Evolutionary conservation across 2,797 vertebrate species (phyloP).

Genomic region (Petrocephalus sullivani): DNA sequence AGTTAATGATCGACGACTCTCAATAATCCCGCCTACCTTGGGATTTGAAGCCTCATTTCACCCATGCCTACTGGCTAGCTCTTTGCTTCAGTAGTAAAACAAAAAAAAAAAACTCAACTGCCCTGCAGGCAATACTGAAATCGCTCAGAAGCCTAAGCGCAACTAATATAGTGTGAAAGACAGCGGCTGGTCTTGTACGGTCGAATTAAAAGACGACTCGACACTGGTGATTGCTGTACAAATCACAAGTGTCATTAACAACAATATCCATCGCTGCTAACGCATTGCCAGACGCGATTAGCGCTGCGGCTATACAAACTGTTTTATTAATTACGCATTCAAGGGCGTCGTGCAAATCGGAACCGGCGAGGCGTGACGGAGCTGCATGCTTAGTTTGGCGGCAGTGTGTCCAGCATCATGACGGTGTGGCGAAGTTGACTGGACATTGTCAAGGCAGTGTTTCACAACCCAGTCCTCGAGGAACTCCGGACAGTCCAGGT

Average conservation of each 20-base stretch:
- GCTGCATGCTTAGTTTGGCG: slow-evolving; percentile 33
- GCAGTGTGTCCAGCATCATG: background rate
- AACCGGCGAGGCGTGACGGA: slow-evolving; percentile 13
- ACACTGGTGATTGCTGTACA: slow-evolving; percentile 23
- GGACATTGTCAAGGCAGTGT: too few species aligned
- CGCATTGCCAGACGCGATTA: slow-evolving; percentile 11
- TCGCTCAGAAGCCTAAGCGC: background rate
- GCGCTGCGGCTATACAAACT: slow-evolving; percentile 9
- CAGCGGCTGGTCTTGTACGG: slow-evolving; percentile 4
- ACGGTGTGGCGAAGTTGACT: background rate
- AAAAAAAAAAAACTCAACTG: background rate
- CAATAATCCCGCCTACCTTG: background rate
- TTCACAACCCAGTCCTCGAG: too few species aligned
- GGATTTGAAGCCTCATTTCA: background rate
- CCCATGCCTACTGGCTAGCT: background rate
- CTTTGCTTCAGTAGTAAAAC: background rate
- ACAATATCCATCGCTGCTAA: slow-evolving; percentile 28
- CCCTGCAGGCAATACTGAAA: background rate
- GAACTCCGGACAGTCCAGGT: too few species aligned
- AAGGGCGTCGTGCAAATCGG: slow-evolving; percentile 25
- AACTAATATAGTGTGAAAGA: slow-evolving; percentile 25
- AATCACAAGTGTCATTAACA: slow-evolving; percentile 29
- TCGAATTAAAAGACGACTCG: slow-evolving; percentile 10
- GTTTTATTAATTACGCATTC: slow-evolving; percentile 24
- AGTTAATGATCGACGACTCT: background rate